Evolutionary conservation across 1,140 invertebrate genomes (phyloP).

Genomic region (Adelges cooleyi): DNA sequence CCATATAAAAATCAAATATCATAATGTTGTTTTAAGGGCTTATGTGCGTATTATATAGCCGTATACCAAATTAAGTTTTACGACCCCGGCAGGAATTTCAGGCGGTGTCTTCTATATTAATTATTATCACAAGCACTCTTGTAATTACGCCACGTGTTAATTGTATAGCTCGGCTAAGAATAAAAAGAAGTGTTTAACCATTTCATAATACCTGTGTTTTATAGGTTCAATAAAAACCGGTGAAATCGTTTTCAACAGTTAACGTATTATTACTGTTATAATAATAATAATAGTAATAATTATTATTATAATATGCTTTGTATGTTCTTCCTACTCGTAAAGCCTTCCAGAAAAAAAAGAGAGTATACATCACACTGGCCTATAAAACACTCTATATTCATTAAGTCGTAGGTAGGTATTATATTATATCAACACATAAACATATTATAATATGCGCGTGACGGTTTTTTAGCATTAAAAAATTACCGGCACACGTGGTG

Average conservation of each 20-base stretch:
- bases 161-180: neutral
- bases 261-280: neutral
- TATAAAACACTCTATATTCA: slow-evolving; percentile 18
- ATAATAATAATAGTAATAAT: too few species aligned
- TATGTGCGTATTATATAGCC: too few species aligned
- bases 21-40: too few species aligned
- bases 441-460: neutral
- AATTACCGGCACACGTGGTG: slow-evolving; percentile 3
- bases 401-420: slow-evolving; percentile 9
- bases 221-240: slow-evolving; percentile 16
- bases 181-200: slow-evolving; percentile 6
- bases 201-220: slow-evolving; percentile 11
- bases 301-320: slow-evolving; percentile 9
- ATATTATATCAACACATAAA: too few species aligned
- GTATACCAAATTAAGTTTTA: too few species aligned
- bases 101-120: too few species aligned
- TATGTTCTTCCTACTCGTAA: slow-evolving; percentile 24
- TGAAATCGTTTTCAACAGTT: slow-evolving; percentile 19
- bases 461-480: neutral
- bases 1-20: too few species aligned
- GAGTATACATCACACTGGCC: neutral
- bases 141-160: slow-evolving; percentile 8
- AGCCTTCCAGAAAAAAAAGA: neutral
- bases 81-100: too few species aligned
- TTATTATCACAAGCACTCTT: neutral